Percentiles rank a stretch among this genome's conserved stretches.
These are phyloP conservation scores for Dioctria linearis DNA, from an alignment of 2,888 invertebrate genomes.

Conservation along the genomic window DNA sequence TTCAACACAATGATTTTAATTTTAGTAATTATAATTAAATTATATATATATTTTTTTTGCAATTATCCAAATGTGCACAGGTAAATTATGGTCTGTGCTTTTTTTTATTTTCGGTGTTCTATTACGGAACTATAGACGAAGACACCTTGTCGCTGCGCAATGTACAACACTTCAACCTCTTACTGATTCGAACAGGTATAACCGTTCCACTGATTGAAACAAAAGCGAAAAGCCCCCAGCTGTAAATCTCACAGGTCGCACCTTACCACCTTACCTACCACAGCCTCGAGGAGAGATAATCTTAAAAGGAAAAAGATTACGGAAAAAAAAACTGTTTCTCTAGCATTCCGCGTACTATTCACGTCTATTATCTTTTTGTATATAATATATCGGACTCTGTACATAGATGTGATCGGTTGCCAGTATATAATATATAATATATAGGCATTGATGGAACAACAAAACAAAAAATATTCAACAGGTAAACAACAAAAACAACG, in stretches of 20 bases:
- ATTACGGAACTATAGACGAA: too few species aligned
- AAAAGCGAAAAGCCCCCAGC: conserved; percentile 40
- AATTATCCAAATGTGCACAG: too few species aligned
- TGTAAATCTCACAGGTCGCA: conserved; percentile 31
- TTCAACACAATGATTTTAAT: too few species aligned
- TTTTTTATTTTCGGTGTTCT: too few species aligned
- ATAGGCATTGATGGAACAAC: neutral
- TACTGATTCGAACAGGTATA: conserved; percentile 14
- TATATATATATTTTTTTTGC: too few species aligned
- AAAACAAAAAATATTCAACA: conserved; percentile 17
- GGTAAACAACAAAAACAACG: conserved; percentile 44
- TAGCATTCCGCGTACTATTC: conserved; percentile 8
- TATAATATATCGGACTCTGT: too few species aligned
- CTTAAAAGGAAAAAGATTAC: conserved; percentile 33
- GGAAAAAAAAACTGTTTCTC: conserved; percentile 28
- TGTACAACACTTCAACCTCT: conserved; percentile 17
- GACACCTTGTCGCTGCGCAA: too few species aligned
- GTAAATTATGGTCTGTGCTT: too few species aligned
- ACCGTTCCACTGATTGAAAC: conserved; percentile 44
- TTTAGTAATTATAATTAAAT: too few species aligned
- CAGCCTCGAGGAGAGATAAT: conserved; percentile 19
- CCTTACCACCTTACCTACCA: conserved; percentile 32
- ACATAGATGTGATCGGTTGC: neutral
- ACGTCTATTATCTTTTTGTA: conserved; percentile 13
- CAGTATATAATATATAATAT: neutral